phyloP scores from a whole-genome alignment of 1,140 invertebrate genomes.

The Contarinia nasturtii region DNA sequence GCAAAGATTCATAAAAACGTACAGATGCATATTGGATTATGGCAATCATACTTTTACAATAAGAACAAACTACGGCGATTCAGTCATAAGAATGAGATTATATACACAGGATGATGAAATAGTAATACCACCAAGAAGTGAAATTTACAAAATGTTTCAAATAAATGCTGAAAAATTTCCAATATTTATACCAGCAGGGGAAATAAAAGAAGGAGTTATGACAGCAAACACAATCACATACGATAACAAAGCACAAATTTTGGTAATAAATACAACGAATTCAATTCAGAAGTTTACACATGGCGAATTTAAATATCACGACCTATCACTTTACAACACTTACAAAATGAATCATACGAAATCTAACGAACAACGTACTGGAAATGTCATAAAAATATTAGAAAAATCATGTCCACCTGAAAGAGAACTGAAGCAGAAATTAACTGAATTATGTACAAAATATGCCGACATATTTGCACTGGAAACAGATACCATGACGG shows the following conservation, averaged over 20 bases:
- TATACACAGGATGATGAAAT: neutral
- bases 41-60: neutral
- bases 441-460: neutral
- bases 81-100: neutral
- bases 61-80: neutral
- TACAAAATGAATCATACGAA: neutral
- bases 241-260: neutral
- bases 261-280: too few relatives aligned
- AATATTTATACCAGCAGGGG: neutral
- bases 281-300: too few relatives aligned
- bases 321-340: too few relatives aligned
- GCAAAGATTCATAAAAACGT: neutral
- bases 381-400: neutral
- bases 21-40: neutral
- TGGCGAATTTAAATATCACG: too few relatives aligned
- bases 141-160: neutral
- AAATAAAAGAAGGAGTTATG: neutral
- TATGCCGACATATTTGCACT: slow-evolving; percentile 1
- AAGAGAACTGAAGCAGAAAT: neutral
- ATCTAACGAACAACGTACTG: neutral
- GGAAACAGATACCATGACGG: neutral
- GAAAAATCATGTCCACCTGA: neutral
- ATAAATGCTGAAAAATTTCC: neutral
- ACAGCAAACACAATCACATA: neutral
- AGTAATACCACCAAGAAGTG: neutral